A percentile compares a stretch with the other conserved stretches of the same genome.
Evolutionary conservation across 2,888 invertebrate genomes (phyloP).

Genomic region (Anticlea derivata): DNA sequence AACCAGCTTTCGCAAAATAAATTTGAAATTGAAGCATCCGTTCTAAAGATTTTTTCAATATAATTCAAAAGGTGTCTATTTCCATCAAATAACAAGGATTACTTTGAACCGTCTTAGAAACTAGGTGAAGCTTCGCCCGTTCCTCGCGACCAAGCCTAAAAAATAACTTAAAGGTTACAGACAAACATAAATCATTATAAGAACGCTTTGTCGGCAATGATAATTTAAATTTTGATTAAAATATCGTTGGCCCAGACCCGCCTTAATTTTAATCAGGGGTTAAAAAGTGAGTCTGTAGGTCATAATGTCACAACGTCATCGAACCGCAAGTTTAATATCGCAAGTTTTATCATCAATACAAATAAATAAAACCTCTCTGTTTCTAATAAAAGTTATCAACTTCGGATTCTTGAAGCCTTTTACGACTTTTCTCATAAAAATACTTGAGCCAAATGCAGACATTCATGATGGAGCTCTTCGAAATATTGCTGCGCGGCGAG

Average conservation of each 20-base stretch:
- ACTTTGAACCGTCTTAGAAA: too few relatives aligned
- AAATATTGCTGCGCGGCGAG: slow-evolving; percentile 13
- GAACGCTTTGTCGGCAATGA: too few relatives aligned
- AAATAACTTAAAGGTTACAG: too few relatives aligned
- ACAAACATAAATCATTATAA: too few relatives aligned
- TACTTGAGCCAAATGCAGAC: slow-evolving; percentile 17
- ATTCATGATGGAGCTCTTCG: slow-evolving; percentile 19
- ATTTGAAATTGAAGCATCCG: too few relatives aligned
- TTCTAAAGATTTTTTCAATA: too few relatives aligned
- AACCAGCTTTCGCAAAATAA: too few relatives aligned
- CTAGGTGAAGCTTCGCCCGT: too few relatives aligned
- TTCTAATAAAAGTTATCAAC: slow-evolving; percentile 26
- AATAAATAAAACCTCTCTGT: slow-evolving; percentile 8
- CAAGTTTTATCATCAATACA: slow-evolving; percentile 7
- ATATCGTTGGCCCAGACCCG: neutral
- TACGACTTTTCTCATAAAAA: slow-evolving; percentile 25
- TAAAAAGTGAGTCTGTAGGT: neutral
- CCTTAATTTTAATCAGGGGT: neutral
- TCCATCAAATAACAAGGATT: too few relatives aligned
- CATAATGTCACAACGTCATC: neutral
- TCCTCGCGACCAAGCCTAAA: too few relatives aligned
- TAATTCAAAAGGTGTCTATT: too few relatives aligned
- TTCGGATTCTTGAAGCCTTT: slow-evolving; percentile 22
- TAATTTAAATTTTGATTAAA: too few relatives aligned
- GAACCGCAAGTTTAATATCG: neutral